Evolutionary conservation across 2,797 vertebrate species (phyloP), one percentile per base, ranked within the genome.

Genomic region (Hypotaenidia okinawae): DNA sequence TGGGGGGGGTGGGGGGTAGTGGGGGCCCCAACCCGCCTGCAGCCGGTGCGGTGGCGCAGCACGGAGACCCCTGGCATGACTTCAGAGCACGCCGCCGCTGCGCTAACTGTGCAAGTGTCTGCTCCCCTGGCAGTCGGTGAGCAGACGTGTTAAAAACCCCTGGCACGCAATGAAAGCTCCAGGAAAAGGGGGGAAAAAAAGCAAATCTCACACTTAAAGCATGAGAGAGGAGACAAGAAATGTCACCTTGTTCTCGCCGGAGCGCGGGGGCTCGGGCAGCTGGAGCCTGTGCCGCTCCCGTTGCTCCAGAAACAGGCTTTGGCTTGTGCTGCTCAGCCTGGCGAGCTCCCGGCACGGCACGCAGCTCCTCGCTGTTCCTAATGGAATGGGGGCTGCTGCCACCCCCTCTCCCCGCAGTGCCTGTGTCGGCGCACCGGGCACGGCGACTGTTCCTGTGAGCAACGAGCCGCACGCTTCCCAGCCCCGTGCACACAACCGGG

Each of bases 141-240:
- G 88, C 89, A 95, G 95, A 94, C 75, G 81, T 94, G 93, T 94
- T 95, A 95, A 95, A 96, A 84, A 92, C 81, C 87, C 92, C 95
- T 96, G 96, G 96, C 94, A 93, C 7, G 18, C 78, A 85, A 96
- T 95, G 94, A 95, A 96, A 97, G 95, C 66, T 2, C 61, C 4
- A 4, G 82, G 74, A 93, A 51, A 33, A 6, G 76, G 43, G 43
- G 43, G 18, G 61, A 51, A 27, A 9, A 17, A 35, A 83, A 89
- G 72, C 43, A 69, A 85, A 89, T 77, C 96, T 96, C 87, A 90
- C 94, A 75, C 94, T 81, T 78, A 0, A 13, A 91, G 82, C 84
- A 64, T 74, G 89, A 93, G 92, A 93, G 77, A 77, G 52, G 87
- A 92, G 87, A 95, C 94, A 83, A 97, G 94, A 96, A 97, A 89